Base-by-base conservation (phyloP, 2,888 invertebrate species). In the Agrenia bidenticulata region DNA sequence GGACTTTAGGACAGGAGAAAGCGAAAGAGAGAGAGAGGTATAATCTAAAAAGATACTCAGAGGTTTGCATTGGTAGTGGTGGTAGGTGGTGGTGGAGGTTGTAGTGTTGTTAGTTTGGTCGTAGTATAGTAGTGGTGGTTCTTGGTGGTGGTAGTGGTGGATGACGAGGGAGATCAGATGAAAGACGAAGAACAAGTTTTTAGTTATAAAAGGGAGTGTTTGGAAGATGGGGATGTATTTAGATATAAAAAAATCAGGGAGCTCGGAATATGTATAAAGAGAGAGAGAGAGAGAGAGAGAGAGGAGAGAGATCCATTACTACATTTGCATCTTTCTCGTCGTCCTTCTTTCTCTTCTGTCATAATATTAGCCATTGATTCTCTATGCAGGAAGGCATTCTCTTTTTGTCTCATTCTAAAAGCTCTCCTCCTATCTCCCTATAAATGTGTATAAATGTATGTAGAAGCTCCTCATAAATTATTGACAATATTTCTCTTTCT, bases 281-380 rank as follows among this genome's bases (percentile, higher is more conserved):
- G 61, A 57, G 60, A 60, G 63, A 59, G 68, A 61, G 57, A 54
- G 45, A 64, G 55, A 27, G n/a, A 55, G 26, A 9, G 9, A n/a
- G n/a, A n/a, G 19, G 11, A n/a, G 5, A 51, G 23, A 74, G 70
- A 73, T 70, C 70, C 69, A 70, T 73, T 73, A 66, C 69, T 69
- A 66, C 73, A 76, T 76, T 74, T 73, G 73, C 74, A 70, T 73
- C 70, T 72, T 72, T 64, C 64, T 66, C 69, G 60, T 66, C 70
- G 57, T 63, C 58, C 58, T 58, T 56, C 23, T 24, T 54, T 45
- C 63, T 55, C 63, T 64, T 60, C 57, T 57, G 57, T 61, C 55
- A 61, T 72, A 41, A 39, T 58, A 67, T 69, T 70, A 72, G 63
- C 67, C 69, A 72, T 72, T 72, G 69, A 72, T 72, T 72, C 67